phyloP scores from a whole-genome alignment of 2,797 vertebrate genomes.

The Sebastes trivittatus region DNA sequence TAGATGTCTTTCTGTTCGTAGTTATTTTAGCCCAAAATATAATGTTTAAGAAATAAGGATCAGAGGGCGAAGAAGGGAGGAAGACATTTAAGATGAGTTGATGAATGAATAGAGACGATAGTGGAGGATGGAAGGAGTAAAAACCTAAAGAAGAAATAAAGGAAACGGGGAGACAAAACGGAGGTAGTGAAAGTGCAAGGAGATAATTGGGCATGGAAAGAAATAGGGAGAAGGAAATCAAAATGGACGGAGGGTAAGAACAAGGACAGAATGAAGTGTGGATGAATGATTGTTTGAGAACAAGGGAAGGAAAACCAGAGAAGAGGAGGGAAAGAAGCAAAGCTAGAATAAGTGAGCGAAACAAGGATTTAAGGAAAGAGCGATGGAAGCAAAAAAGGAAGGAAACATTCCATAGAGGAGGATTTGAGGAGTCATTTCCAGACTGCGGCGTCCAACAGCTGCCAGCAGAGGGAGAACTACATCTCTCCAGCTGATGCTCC shows the following conservation, averaged over 20 bases:
- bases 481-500: neutral
- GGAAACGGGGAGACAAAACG: neutral
- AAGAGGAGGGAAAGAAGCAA: neutral
- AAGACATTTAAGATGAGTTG: neutral
- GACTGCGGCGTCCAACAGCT: neutral
- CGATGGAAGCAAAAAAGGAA: neutral
- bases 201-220: constrained; percentile 20
- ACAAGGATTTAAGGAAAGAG: constrained; percentile 29
- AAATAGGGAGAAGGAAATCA: constrained; percentile 14
- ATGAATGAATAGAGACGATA: neutral
- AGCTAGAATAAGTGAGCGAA: constrained; percentile 10
- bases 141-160: constrained; percentile 10
- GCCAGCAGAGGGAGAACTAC: constrained; percentile 47
- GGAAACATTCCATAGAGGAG: neutral
- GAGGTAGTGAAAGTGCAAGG: neutral
- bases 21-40: too few species aligned
- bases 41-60: neutral
- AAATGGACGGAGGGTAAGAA: constrained; percentile 36
- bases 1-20: too few species aligned
- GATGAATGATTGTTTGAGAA: constrained; percentile 55
- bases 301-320: constrained; percentile 24
- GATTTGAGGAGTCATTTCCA: neutral
- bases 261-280: constrained; percentile 34
- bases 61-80: neutral
- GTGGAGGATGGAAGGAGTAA: neutral